A percentile compares a stretch with the other conserved stretches of the same genome.
These are phyloP conservation scores for Limosa lapponica DNA, from an alignment of 2,797 vertebrate species.

Conservation along the genomic window DNA sequence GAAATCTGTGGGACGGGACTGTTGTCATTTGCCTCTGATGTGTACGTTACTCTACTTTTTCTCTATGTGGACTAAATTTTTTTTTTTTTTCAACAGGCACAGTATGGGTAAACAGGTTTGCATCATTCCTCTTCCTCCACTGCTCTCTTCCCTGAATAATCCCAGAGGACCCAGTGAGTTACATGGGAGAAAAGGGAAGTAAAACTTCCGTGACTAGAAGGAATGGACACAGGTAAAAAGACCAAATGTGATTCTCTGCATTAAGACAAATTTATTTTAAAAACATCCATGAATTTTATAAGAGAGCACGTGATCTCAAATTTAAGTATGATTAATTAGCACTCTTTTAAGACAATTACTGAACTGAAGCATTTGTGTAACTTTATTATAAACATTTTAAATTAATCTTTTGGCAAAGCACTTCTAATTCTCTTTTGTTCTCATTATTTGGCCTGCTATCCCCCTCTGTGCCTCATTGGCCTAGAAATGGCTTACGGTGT, in stretches of 20 bases:
- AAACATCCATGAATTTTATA: slow-evolving; percentile 25
- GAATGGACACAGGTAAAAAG: slow-evolving; percentile 38
- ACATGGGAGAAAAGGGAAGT: neutral
- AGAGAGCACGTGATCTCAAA: slow-evolving; percentile 47
- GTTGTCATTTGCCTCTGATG: neutral
- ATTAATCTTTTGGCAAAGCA: slow-evolving; percentile 56
- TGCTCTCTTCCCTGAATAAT: neutral
- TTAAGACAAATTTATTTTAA: slow-evolving; percentile 45
- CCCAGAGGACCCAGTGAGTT: neutral
- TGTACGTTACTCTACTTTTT: neutral
- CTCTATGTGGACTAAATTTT: neutral
- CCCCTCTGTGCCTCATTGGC: slow-evolving; percentile 31
- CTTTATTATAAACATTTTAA: slow-evolving; percentile 71
- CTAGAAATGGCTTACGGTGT: slow-evolving; percentile 42
- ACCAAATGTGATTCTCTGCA: neutral
- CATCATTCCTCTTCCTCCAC: neutral
- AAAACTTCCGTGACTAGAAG: neutral
- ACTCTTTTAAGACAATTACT: slow-evolving; percentile 67
- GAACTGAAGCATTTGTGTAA: slow-evolving; percentile 53
- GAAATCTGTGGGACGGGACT: neutral
- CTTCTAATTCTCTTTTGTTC: slow-evolving; percentile 64
- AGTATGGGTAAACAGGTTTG: neutral
- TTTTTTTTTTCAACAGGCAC: neutral
- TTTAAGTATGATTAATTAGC: slow-evolving; percentile 60
- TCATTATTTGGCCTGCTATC: slow-evolving; percentile 41